These are phyloP conservation scores for Oscheius sp. DNA, from an alignment of 2,888 invertebrate species.

Conservation along the genomic window DNA sequence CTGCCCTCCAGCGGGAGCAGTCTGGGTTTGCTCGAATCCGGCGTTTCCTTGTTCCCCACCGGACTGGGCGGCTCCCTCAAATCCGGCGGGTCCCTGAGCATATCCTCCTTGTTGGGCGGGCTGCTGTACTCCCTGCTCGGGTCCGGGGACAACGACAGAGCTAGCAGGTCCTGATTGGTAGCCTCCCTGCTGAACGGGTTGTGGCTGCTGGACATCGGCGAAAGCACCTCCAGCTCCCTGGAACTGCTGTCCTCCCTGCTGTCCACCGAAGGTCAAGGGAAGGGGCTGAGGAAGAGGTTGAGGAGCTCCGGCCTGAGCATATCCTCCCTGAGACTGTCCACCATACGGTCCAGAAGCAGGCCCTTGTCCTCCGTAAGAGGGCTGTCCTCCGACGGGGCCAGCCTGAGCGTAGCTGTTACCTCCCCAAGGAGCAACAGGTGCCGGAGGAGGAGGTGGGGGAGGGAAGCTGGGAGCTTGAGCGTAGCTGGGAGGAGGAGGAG, in stretches of 20 bases:
- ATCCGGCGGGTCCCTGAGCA: not conserved
- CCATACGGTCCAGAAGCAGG: not conserved
- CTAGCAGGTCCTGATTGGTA: conserved; percentile 19
- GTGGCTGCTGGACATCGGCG: not conserved
- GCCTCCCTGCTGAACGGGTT: conserved; percentile 18
- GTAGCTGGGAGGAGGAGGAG: conserved; percentile 20
- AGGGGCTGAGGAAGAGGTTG: not conserved
- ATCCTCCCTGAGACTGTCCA: not conserved
- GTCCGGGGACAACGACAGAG: conserved; percentile 7
- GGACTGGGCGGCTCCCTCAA: not conserved
- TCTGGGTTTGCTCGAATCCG: conserved; percentile 1
- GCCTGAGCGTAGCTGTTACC: conserved; percentile 8
- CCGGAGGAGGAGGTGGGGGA: conserved; percentile 22
- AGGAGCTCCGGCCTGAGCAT: not conserved
- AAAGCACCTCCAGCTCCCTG: not conserved
- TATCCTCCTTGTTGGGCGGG: too few species aligned
- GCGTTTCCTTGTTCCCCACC: conserved; percentile 2
- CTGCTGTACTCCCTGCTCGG: conserved; percentile 1
- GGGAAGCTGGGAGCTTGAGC: conserved; percentile 25
- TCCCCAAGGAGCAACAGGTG: conserved; percentile 2
- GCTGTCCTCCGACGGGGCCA: not conserved
- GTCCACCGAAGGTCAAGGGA: conserved; percentile 3
- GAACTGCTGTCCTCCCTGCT: conserved; percentile 10
- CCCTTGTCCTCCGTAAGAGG: not conserved
- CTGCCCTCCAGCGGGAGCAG: conserved; percentile 1